These are phyloP conservation scores for Rhopalosiphum maidis DNA, from an alignment of 1,140 invertebrate genomes.

Conservation along the genomic window DNA sequence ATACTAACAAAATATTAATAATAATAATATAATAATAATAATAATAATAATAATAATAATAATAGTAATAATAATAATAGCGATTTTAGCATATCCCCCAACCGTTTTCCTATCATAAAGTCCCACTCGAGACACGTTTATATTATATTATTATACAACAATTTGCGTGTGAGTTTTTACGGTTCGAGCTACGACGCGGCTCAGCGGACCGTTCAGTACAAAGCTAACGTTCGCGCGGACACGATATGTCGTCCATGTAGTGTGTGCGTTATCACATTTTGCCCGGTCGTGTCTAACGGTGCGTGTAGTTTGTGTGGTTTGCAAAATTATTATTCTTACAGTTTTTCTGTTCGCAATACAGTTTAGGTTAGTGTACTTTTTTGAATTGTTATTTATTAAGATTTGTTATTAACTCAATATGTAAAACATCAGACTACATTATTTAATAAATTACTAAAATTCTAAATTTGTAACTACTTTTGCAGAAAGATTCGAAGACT, in stretches of 20 bases:
- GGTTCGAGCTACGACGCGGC: background rate
- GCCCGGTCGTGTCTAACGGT: constrained; percentile 24
- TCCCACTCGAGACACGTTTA: constrained; percentile 34
- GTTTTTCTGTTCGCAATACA: background rate
- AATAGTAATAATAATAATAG: background rate
- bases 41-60: background rate
- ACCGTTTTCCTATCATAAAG: constrained; percentile 30
- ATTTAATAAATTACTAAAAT: background rate
- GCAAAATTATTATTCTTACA: background rate
- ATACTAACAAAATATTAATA: background rate
- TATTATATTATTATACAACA: constrained; percentile 28
- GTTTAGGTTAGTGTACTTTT: background rate
- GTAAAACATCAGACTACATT: background rate
- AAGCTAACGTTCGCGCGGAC: constrained; percentile 25
- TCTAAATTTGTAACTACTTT: background rate
- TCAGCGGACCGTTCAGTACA: constrained; percentile 36
- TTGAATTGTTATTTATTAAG: background rate
- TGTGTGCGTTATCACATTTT: constrained; percentile 42
- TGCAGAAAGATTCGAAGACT: background rate
- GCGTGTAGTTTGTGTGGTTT: constrained; percentile 22
- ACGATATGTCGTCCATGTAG: constrained; percentile 17
- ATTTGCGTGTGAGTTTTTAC: constrained; percentile 35
- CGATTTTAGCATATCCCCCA: background rate
- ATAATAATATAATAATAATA: background rate
- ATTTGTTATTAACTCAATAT: background rate